Base-by-base conservation (phyloP, 2,113 vertebrate species). In the Otis tarda region DNA sequence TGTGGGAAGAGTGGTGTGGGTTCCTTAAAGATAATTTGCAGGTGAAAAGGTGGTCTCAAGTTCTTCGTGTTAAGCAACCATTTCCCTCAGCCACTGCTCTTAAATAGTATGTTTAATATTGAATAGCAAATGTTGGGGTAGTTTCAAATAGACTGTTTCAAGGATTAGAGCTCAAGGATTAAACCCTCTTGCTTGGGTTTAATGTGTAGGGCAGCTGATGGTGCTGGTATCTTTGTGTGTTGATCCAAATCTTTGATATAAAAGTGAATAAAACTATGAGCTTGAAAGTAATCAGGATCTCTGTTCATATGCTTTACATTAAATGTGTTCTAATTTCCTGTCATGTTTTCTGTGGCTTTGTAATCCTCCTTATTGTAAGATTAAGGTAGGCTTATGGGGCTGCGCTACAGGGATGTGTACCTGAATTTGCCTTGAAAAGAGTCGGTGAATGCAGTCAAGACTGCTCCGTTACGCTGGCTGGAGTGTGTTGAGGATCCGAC, bases 311-410 rank as follows among this genome's bases (percentile, higher is more conserved):
- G 80, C 74, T 93, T 95, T 87, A 64, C 50, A 69, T 94, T 85
- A 96, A 91, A 95, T 45, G 50, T 83, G 37, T 79, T 85, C 67
- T 96, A 76, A 93, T 96, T 96, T 95, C 81, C 87, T 95, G 68
- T 83, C 76, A 68, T 56, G 30, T 71, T 88, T 67, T 95, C 87
- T 89, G 80, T 94, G 95, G 91, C 56, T 97, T 96, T 97, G 35
- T 95, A 93, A 94, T 96, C 94, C 91, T 97, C 55, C 68, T 84
- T 56, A 33, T 94, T 97, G 89, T 89, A 85, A 96, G 57, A 81
- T 96, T 95, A 94, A 89, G 76, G 68, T 37, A 87, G 41, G 52
- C 4, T 89, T 85, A 68, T 21, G 43, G 43, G 60, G 27, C 75
- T 77, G 59, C 0, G 5, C 63, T 82, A 60, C 31, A 75, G 81